Conservation (phyloP, 2,888 invertebrate genomes). For the Acronicta aceris region DNA sequence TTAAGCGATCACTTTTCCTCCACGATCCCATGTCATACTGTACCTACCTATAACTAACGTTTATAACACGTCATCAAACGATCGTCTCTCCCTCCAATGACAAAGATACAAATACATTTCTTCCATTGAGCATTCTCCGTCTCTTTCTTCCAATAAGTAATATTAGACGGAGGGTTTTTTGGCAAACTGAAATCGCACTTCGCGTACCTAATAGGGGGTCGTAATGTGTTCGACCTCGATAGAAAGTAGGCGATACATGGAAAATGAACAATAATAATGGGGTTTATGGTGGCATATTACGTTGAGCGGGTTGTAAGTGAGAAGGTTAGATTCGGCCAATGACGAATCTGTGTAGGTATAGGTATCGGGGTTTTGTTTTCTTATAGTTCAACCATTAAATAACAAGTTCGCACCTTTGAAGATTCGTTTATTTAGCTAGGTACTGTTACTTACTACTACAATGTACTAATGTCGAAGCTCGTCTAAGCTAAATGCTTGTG, state of each 20-base stretch:
- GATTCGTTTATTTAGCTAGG: too few species aligned
- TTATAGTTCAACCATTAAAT: background rate
- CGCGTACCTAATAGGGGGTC: constrained; percentile 46
- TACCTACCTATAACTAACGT: too few species aligned
- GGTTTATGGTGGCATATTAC: constrained; percentile 48
- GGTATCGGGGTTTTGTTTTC: background rate
- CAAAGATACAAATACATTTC: background rate
- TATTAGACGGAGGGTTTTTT: constrained; percentile 32
- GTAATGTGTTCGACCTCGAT: constrained; percentile 58
- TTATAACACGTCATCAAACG: background rate
- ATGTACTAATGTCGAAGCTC: too few species aligned
- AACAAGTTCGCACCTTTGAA: too few species aligned
- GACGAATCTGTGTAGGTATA: constrained; percentile 10
- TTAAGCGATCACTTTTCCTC: background rate
- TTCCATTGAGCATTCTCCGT: background rate
- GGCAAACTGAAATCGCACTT: constrained; percentile 41
- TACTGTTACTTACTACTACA: too few species aligned
- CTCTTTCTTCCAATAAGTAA: constrained; percentile 21
- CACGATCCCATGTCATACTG: background rate
- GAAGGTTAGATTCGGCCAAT: constrained; percentile 24
- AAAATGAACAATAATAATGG: constrained; percentile 57
- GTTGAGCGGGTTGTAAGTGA: constrained; percentile 37
- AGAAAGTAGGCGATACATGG: constrained; percentile 50
- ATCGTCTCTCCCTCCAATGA: too few species aligned
- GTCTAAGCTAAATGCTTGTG: too few species aligned